These are phyloP conservation scores for Tetropium fuscum DNA, from an alignment of 2,888 invertebrate species.

Conservation along the genomic window DNA sequence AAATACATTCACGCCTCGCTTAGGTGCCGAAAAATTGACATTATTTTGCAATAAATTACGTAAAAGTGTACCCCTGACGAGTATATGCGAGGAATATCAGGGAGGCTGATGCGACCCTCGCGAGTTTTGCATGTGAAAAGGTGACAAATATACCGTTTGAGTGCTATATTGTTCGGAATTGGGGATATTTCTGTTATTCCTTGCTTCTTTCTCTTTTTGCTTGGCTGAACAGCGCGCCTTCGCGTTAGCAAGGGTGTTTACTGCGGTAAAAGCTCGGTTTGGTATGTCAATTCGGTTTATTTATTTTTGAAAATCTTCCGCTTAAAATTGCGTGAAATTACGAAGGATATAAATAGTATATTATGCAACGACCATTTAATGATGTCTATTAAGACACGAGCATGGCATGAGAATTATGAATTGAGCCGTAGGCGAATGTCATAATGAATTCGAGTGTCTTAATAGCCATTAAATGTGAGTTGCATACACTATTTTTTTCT, in stretches of 20 bases:
- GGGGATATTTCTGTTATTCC: conserved; percentile 39
- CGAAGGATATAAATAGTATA: too few species aligned
- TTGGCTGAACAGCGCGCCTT: not conserved
- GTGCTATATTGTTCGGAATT: conserved; percentile 61
- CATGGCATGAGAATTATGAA: too few species aligned
- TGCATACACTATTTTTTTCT: too few species aligned
- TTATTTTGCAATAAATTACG: conserved; percentile 64
- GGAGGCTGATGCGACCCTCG: conserved; percentile 47
- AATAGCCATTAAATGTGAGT: too few species aligned
- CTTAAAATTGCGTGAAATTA: too few species aligned
- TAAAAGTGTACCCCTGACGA: conserved; percentile 61
- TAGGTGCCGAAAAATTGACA: conserved; percentile 60
- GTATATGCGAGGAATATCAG: conserved; percentile 60
- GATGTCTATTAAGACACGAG: too few species aligned
- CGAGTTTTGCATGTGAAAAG: conserved; percentile 60
- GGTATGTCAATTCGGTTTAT: too few species aligned
- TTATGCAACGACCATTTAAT: too few species aligned
- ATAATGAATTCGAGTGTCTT: too few species aligned
- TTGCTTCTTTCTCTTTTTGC: conserved; percentile 6
- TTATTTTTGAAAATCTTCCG: too few species aligned
- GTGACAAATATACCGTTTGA: conserved; percentile 63
- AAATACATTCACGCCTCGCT: conserved; percentile 42
- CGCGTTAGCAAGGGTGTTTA: conserved; percentile 11
- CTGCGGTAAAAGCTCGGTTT: too few species aligned
- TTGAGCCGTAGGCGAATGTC: too few species aligned